These are phyloP conservation scores for Monopis laevigella DNA, from an alignment of 2,888 invertebrate genomes.

Conservation along the genomic window DNA sequence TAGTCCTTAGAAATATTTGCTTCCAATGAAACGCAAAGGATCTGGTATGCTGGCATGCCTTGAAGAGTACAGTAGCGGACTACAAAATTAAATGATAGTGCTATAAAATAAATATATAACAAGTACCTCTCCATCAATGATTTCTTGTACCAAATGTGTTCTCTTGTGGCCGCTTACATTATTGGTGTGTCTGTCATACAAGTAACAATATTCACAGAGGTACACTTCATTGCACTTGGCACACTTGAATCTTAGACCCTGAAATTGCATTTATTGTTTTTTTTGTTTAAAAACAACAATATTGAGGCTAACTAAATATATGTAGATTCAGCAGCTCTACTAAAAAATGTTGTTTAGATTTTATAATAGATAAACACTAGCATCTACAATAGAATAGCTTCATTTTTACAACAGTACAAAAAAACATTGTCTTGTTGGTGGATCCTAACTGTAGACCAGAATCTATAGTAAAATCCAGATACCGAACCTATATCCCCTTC, in stretches of 20 bases:
- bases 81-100: background rate
- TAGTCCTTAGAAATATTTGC: background rate
- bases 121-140: slow-evolving; percentile 59
- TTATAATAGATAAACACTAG: too few species aligned
- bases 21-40: background rate
- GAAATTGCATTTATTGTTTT: slow-evolving; percentile 24
- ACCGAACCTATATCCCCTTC: too few species aligned
- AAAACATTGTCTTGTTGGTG: too few species aligned
- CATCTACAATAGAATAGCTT: too few species aligned
- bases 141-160: slow-evolving; percentile 49
- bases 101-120: too few species aligned
- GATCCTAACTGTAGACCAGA: too few species aligned
- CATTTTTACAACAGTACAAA: too few species aligned
- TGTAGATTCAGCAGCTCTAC: background rate
- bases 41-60: background rate
- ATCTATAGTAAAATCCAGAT: too few species aligned
- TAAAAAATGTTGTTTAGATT: too few species aligned
- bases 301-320: background rate
- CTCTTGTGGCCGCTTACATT: slow-evolving; percentile 47
- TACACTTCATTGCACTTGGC: slow-evolving; percentile 45
- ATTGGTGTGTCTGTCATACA: slow-evolving; percentile 44
- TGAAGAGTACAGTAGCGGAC: background rate
- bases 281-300: background rate
- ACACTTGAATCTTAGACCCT: slow-evolving; percentile 58
- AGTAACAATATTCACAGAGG: slow-evolving; percentile 58